A percentile compares a stretch with the other conserved stretches of the same genome.
These are phyloP conservation scores for Dryoscopus gambensis DNA, from an alignment of 2,113 vertebrate species.

Conservation along the genomic window DNA sequence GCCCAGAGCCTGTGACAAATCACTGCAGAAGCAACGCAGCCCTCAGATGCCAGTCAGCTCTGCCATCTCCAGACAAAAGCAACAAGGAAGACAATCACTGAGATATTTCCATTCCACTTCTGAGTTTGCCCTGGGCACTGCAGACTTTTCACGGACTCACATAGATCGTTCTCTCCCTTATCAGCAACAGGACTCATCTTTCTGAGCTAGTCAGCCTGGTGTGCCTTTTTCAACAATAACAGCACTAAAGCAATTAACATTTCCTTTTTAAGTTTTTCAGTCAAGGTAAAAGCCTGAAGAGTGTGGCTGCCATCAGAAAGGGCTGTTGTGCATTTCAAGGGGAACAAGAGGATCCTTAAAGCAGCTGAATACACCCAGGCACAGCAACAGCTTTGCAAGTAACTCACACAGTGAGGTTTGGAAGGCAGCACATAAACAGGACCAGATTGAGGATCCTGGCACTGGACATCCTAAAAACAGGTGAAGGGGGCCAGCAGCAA, in stretches of 20 bases:
- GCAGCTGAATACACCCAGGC: neutral
- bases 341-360: neutral
- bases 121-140: conserved; percentile 3
- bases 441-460: conserved; percentile 36
- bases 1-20: conserved; percentile 7
- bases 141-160: neutral
- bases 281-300: conserved; percentile 28
- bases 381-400: neutral
- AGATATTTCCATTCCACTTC: neutral
- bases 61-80: conserved; percentile 23
- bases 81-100: neutral
- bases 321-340: conserved; percentile 21
- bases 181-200: neutral
- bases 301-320: neutral
- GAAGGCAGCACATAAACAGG: neutral
- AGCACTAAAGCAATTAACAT: conserved; percentile 47
- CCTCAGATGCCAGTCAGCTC: neutral
- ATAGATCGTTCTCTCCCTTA: neutral
- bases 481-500: neutral
- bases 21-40: neutral
- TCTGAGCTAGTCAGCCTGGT: neutral
- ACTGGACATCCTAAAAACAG: neutral
- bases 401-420: neutral
- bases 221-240: neutral
- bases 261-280: conserved; percentile 23